Percentiles rank a stretch among this genome's conserved stretches.
phyloP scores from a whole-genome alignment of 1,140 invertebrate genomes.

The Drosophila pallidifrons region DNA sequence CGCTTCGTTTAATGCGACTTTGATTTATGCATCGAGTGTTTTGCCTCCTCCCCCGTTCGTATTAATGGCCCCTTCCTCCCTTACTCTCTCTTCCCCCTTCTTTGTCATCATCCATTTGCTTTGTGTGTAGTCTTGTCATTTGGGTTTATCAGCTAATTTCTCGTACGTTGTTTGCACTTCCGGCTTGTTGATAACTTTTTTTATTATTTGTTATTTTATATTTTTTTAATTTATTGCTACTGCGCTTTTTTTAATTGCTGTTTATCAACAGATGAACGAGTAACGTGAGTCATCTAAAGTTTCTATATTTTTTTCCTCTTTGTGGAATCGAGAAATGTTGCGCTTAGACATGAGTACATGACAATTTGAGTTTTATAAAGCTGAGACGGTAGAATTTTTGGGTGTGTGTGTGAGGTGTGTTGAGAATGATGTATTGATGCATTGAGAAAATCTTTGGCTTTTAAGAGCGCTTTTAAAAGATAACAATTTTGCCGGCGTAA shows the following conservation, averaged over 20 bases:
- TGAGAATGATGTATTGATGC: background rate
- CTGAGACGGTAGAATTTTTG: constrained; percentile 4
- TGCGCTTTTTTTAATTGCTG: constrained; percentile 36
- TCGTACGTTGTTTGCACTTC: constrained; percentile 47
- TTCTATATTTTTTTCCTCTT: background rate
- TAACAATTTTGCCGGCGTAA: background rate
- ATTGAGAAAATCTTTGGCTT: too few relatives aligned
- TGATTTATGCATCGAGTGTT: constrained; percentile 39
- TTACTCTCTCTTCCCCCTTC: too few relatives aligned
- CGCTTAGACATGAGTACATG: background rate
- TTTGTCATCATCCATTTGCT: too few relatives aligned
- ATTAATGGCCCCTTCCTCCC: too few relatives aligned
- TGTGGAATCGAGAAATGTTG: too few relatives aligned
- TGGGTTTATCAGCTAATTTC: constrained; percentile 47
- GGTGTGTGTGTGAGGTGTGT: constrained; percentile 3
- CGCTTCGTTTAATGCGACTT: constrained; percentile 43
- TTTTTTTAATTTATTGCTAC: constrained; percentile 31
- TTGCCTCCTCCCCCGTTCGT: background rate
- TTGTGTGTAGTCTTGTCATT: constrained; percentile 17
- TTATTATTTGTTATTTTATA: constrained; percentile 10
- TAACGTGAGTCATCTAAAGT: constrained; percentile 30
- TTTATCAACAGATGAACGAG: constrained; percentile 22
- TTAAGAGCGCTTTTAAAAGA: too few relatives aligned
- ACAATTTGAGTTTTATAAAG: background rate
- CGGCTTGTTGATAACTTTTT: constrained; percentile 39